These are phyloP conservation scores for Phasianus colchicus DNA, from an alignment of 2,113 vertebrate genomes.

Conservation along the genomic window DNA sequence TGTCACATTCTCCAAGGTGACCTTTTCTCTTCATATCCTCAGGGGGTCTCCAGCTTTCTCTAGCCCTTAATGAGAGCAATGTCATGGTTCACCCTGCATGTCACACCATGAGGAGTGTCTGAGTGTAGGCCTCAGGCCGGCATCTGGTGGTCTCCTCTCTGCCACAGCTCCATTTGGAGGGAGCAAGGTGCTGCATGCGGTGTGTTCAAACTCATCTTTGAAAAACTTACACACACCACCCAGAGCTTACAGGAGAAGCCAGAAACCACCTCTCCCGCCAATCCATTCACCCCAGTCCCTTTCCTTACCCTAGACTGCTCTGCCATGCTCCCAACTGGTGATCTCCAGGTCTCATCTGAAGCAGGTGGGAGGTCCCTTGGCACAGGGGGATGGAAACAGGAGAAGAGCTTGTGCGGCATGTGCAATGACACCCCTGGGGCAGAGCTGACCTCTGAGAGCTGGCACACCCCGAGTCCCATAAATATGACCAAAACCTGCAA, in stretches of 20 bases:
- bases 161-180: neutral
- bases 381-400: neutral
- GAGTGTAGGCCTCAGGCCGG: neutral
- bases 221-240: neutral
- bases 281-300: fast-evolving
- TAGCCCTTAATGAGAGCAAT: neutral
- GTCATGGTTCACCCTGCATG: neutral
- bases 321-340: neutral
- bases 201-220: neutral
- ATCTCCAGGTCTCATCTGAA: neutral
- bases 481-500: neutral
- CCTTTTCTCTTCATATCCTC: neutral
- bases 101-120: neutral
- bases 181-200: neutral
- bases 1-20: neutral
- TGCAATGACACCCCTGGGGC: neutral
- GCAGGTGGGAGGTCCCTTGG: neutral
- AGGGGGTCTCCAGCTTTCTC: neutral
- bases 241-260: neutral
- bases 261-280: fast-evolving
- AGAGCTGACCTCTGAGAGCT: slow-evolving; percentile 30
- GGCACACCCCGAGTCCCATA: neutral
- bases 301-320: fast-evolving
- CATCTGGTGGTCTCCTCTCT: neutral
- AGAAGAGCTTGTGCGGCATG: neutral